phyloP scores from a whole-genome alignment of 2,113 vertebrate genomes.

The Micromys minutus region DNA sequence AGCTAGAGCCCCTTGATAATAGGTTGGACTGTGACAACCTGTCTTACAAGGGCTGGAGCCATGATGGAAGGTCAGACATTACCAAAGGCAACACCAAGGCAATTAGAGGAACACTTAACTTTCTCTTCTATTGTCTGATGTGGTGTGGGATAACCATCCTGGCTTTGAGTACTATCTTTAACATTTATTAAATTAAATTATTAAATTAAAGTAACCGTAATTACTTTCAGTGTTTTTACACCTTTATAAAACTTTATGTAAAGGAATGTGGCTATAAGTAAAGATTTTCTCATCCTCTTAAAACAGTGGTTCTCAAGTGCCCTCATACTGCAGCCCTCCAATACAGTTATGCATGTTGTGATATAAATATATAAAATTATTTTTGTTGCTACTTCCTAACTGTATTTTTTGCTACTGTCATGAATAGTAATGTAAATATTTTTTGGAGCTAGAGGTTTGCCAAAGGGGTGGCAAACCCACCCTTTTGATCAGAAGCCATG shows the following conservation, averaged over 20 bases:
- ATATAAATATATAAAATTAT: background rate
- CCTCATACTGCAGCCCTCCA: background rate
- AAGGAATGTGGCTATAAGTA: background rate
- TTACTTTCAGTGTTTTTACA: background rate
- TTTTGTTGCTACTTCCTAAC: background rate
- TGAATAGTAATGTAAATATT: background rate
- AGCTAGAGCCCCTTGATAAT: background rate
- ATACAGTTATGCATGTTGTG: background rate
- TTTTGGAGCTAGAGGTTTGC: background rate
- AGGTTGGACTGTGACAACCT: background rate
- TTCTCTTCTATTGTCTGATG: background rate
- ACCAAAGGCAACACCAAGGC: background rate
- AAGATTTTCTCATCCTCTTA: background rate
- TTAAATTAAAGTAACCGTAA: no score
- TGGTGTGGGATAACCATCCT: background rate
- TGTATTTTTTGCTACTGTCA: background rate
- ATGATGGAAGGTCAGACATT: background rate
- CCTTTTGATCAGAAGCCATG: background rate
- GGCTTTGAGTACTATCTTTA: background rate
- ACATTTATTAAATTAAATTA: background rate
- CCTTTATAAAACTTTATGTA: background rate
- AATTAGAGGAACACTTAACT: background rate
- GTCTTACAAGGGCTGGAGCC: background rate
- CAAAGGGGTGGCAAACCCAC: background rate
- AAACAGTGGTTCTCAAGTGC: background rate